phyloP scores from a whole-genome alignment of 1,140 invertebrate species.

The Ceratitis capitata region DNA sequence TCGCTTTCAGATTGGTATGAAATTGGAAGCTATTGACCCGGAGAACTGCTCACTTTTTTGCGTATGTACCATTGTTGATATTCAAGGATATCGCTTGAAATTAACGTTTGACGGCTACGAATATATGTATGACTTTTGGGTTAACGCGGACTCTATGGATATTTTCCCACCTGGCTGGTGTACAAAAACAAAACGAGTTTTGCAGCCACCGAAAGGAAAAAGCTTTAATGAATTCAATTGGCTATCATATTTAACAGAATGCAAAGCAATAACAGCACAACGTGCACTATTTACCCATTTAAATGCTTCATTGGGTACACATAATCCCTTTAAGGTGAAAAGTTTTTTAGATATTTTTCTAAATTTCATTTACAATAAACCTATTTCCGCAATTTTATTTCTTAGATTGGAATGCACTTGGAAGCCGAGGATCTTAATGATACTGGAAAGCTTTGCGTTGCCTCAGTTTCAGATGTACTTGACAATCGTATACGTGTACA shows the following conservation, averaged over 20 bases:
- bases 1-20: constrained; percentile 86
- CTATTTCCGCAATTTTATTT: not conserved
- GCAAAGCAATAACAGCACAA: constrained; percentile 81
- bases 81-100: constrained; percentile 83
- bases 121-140: constrained; percentile 93
- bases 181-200: constrained; percentile 78
- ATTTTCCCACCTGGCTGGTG: constrained; percentile 96
- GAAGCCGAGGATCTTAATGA: constrained; percentile 95
- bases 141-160: constrained; percentile 88
- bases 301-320: constrained; percentile 47
- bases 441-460: constrained; percentile 85
- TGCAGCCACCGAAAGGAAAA: constrained; percentile 81
- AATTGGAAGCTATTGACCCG: constrained; percentile 93
- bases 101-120: constrained; percentile 94
- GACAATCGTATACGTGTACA: constrained; percentile 88
- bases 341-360: constrained; percentile 66
- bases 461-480: constrained; percentile 85
- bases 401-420: constrained; percentile 87
- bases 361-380: not conserved
- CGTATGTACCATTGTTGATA: constrained; percentile 86
- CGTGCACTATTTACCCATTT: constrained; percentile 77
- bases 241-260: constrained; percentile 83
- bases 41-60: constrained; percentile 89
- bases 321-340: constrained; percentile 62
- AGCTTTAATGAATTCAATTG: constrained; percentile 79